Base-by-base conservation (phyloP, 2,797 vertebrate species). In the Danio aesculapii region DNA sequence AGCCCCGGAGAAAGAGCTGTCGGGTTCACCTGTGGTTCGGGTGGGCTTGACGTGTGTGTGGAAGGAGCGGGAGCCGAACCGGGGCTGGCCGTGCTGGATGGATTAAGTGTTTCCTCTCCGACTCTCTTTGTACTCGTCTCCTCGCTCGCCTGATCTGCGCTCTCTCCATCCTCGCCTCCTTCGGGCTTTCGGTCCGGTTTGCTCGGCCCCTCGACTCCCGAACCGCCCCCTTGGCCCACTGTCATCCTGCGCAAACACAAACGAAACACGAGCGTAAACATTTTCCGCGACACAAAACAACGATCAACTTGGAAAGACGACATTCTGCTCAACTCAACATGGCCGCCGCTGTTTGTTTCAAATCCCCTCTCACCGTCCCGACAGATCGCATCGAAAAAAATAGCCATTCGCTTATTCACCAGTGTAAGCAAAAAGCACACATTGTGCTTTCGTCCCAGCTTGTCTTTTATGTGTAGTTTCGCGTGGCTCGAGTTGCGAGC, bases 281-380 rank as follows among this genome's bases (percentile, higher is more conserved):
- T 93, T 92, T 81, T 55, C 77, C 85, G 84, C 72, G 84, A 89
- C 86, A 79, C 88, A 84, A 77, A 90, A 90, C 79, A 90, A 74
- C 80, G 92, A 94, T 92, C 86, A 95, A 95, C 92, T 95, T 95
- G 90, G 91, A 86, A 92, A 94, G 88, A 93, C 94, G 94, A 94
- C 93, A 92, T 91, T 92, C 88, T 88, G 89, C 92, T 93, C 93
- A 95, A 95, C 96, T 96, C 97, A 99, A 99, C 97, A 99, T 99
- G 98, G 98, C 98, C 96, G 98, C 98, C 98, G 96, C 97, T 98
- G 98, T 98, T 99, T 98, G 96, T 97, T 95, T 96, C 97, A 96
- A 96, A 96, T 97, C 96, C 96, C 94, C 94, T 93, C 88, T 92
- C 94, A 94, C 94, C 93, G 96, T 97, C 96, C 97, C 95, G 95